A percentile compares a stretch with the other conserved stretches of the same genome.
phyloP scores from a whole-genome alignment of 2,113 vertebrate genomes.

The Hymenochirus boettgeri region DNA sequence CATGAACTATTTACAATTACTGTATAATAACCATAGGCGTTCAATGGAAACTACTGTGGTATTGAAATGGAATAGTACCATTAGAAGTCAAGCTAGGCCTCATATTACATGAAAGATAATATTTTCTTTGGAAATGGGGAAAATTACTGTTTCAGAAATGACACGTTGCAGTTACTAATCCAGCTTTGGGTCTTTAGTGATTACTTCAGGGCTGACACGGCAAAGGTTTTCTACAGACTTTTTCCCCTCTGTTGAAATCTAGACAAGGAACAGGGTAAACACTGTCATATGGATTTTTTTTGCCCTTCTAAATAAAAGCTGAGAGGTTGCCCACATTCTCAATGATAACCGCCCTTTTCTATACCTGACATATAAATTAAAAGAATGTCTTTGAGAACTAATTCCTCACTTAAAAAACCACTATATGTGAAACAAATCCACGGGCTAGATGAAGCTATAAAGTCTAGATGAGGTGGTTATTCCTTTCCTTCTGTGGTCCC shows the following conservation, averaged over 20 bases:
- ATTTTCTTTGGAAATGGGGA: constrained; percentile 51
- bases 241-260: too few species aligned
- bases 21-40: constrained; percentile 42
- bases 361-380: too few species aligned
- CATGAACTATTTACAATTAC: constrained; percentile 35
- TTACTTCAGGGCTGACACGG: not conserved
- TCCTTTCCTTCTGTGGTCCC: too few species aligned
- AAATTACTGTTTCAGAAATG: constrained; percentile 45
- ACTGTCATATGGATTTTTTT: not conserved
- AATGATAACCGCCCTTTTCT: too few species aligned
- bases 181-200: constrained; percentile 33
- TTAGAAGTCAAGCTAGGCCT: constrained; percentile 10
- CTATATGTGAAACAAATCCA: too few species aligned
- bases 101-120: constrained; percentile 39
- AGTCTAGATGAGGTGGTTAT: too few species aligned
- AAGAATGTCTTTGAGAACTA: too few species aligned
- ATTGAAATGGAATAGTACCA: constrained; percentile 38
- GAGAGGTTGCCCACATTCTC: too few species aligned
- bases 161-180: constrained; percentile 46
- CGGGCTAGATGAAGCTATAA: too few species aligned
- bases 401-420: too few species aligned
- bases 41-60: not conserved
- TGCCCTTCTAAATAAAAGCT: not conserved
- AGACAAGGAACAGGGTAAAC: not conserved
- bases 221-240: not conserved